Conservation (phyloP, 2,888 invertebrate species). For the Blomia tropicalis region DNA sequence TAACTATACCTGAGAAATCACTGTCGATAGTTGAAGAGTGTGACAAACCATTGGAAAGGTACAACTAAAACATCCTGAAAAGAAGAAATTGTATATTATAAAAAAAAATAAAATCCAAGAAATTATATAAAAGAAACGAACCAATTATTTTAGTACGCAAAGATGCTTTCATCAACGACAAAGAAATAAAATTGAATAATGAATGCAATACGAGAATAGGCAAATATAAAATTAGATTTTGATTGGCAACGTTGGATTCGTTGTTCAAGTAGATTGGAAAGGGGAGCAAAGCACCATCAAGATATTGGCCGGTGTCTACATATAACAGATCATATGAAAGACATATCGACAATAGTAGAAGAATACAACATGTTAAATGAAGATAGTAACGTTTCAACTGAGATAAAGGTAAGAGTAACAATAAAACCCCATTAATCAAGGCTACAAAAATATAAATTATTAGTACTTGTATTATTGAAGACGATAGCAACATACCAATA, state of each 20-base stretch:
- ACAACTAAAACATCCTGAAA: background rate
- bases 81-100: background rate
- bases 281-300: background rate
- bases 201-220: background rate
- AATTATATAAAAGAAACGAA: background rate
- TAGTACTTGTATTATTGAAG: too few species aligned
- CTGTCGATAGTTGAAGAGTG: background rate
- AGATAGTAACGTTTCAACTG: conserved; percentile 40
- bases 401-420: conserved; percentile 39
- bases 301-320: background rate
- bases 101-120: background rate
- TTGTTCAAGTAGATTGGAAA: background rate
- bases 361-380: conserved; percentile 37
- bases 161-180: background rate
- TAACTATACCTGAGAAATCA: too few species aligned
- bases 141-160: background rate
- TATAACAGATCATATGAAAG: background rate
- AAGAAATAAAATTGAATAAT: background rate
- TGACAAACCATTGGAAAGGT: background rate
- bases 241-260: background rate
- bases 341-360: background rate
- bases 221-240: background rate
- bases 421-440: conserved; percentile 38
- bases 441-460: conserved; percentile 35
- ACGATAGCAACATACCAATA: conserved; percentile 33